phyloP scores from a whole-genome alignment of 1,140 invertebrate genomes.

The Eubasilissa regina region DNA sequence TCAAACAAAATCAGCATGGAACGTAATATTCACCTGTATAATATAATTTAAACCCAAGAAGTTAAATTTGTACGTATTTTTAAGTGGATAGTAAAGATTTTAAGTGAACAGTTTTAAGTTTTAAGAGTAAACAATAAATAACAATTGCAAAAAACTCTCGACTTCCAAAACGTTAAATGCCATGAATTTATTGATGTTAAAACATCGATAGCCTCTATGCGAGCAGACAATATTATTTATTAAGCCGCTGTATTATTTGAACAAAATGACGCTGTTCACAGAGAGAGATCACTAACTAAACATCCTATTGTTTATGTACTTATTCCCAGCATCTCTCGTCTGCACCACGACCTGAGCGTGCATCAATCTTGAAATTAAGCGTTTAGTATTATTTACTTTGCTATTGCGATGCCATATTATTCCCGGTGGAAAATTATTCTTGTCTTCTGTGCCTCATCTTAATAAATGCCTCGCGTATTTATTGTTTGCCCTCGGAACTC shows the following conservation, averaged over 20 bases:
- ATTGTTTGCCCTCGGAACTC: background rate
- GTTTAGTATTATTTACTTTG: conserved; percentile 52
- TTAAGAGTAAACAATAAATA: too few species aligned
- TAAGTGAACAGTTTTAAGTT: too few species aligned
- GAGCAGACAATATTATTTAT: conserved; percentile 18
- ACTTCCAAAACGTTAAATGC: background rate
- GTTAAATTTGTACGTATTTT: too few species aligned
- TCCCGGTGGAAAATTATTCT: conserved; percentile 45
- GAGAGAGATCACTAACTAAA: conserved; percentile 51
- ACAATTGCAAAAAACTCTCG: too few species aligned
- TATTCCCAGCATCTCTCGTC: conserved; percentile 44
- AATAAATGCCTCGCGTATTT: conserved; percentile 38
- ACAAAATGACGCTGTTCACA: conserved; percentile 19
- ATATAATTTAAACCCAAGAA: too few species aligned
- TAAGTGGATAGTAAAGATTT: too few species aligned
- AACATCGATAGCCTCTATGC: background rate
- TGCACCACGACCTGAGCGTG: conserved; percentile 39
- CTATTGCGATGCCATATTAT: conserved; percentile 50
- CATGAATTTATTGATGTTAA: background rate
- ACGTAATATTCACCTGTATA: too few species aligned
- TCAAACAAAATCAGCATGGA: too few species aligned
- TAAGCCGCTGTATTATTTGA: background rate
- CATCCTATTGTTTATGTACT: conserved; percentile 53
- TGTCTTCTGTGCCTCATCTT: conserved; percentile 48
- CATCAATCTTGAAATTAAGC: conserved; percentile 47